These are phyloP conservation scores for Echeneis naucrates DNA, from an alignment of 2,797 vertebrate species.

Conservation along the genomic window DNA sequence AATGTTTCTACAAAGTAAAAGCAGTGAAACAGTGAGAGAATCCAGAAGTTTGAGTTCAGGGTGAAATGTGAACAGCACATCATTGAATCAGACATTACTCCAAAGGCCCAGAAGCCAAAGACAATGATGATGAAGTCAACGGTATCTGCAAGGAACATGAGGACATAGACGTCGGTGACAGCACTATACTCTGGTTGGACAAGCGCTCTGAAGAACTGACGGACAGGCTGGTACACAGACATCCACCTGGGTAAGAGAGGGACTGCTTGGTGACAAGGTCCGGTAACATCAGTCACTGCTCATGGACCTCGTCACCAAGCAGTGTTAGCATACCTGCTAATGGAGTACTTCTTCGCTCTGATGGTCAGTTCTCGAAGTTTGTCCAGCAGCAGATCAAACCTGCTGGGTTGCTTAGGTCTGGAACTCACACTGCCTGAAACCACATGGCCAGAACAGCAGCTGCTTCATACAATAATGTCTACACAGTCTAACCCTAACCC, in stretches of 20 bases:
- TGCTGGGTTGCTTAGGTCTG: constrained; percentile 86
- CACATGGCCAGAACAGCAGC: neutral
- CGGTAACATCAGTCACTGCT: too few species aligned
- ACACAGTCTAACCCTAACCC: too few species aligned
- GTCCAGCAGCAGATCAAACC: constrained; percentile 87
- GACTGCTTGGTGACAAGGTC: too few species aligned
- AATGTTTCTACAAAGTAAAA: constrained; percentile 89
- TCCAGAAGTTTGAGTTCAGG: neutral
- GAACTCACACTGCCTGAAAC: constrained; percentile 88
- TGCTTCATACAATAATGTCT: too few species aligned
- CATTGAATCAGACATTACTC: constrained; percentile 82
- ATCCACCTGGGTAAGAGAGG: constrained; percentile 80
- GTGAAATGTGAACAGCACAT: neutral
- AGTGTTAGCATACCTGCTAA: constrained; percentile 86
- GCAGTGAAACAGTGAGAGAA: neutral
- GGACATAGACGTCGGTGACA: constrained; percentile 95
- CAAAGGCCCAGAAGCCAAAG: constrained; percentile 97
- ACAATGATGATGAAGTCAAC: constrained; percentile 97
- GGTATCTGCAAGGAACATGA: constrained; percentile 96
- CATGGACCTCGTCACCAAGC: too few species aligned
- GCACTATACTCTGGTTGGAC: constrained; percentile 96
- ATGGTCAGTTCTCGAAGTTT: constrained; percentile 90
- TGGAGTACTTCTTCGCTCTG: constrained; percentile 87
- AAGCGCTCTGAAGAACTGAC: constrained; percentile 93
- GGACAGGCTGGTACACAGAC: constrained; percentile 89